Percentiles rank a stretch among this genome's conserved stretches.
These are phyloP conservation scores for Yasuhikotakia modesta DNA, from an alignment of 2,797 vertebrate genomes.

Conservation along the genomic window DNA sequence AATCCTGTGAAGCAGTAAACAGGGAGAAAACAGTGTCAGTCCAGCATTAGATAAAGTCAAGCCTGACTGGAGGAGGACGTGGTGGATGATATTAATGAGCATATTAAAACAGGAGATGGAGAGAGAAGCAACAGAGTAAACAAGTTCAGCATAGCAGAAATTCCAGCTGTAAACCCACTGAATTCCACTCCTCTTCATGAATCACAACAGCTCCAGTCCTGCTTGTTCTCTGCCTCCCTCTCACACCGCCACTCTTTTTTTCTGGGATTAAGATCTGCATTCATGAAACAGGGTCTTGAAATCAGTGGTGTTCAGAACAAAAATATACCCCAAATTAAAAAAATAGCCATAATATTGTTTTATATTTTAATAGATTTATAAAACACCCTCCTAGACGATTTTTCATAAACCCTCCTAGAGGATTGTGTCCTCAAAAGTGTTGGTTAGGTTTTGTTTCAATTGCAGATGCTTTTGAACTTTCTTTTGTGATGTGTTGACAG, in stretches of 20 bases:
- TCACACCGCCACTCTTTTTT: slow-evolving; percentile 13
- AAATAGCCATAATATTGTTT: slow-evolving; percentile 25
- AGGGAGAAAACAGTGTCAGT: slow-evolving; percentile 42
- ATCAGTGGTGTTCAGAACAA: slow-evolving; percentile 16
- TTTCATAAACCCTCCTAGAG: slow-evolving; percentile 24
- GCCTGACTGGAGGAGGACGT: slow-evolving; percentile 18
- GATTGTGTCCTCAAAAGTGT: neutral
- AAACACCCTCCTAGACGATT: slow-evolving; percentile 18
- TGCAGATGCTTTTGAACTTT: neutral
- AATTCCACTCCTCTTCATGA: slow-evolving; percentile 55
- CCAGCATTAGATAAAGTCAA: slow-evolving; percentile 50
- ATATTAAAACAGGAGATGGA: slow-evolving; percentile 55
- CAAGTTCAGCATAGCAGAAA: slow-evolving; percentile 54
- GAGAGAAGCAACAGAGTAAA: slow-evolving; percentile 57
- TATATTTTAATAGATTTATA: too few species aligned
- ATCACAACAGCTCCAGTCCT: slow-evolving; percentile 49
- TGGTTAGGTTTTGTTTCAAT: neutral
- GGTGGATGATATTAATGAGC: slow-evolving; percentile 52
- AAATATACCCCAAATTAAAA: neutral
- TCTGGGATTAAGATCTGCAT: slow-evolving; percentile 23
- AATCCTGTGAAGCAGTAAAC: slow-evolving; percentile 30
- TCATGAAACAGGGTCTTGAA: slow-evolving; percentile 20
- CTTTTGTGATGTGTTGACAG: neutral
- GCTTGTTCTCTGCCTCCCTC: slow-evolving; percentile 43
- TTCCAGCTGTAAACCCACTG: slow-evolving; percentile 50